Evolutionary conservation across 2,888 invertebrate species (phyloP).

Genomic region (Lycia hirtaria): DNA sequence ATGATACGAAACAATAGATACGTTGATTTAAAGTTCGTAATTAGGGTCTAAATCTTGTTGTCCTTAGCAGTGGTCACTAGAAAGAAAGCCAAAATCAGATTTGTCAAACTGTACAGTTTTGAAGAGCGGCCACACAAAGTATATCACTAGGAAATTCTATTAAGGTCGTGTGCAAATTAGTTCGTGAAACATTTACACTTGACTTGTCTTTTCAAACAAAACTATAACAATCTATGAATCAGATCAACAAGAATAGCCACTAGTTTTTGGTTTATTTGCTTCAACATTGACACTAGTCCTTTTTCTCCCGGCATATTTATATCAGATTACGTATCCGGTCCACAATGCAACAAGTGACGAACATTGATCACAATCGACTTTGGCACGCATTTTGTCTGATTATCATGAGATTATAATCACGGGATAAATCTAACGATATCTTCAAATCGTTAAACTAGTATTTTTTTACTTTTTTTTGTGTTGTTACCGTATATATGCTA

Average conservation of each 20-base stretch:
- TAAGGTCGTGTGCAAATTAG: slow-evolving; percentile 6
- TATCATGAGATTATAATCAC: slow-evolving; percentile 17
- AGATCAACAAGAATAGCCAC: slow-evolving; percentile 48
- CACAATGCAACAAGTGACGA: slow-evolving; percentile 45
- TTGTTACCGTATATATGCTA: too few species aligned
- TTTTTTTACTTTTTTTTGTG: too few species aligned
- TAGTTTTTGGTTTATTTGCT: slow-evolving; percentile 51
- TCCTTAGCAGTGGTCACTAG: neutral
- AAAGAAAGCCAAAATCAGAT: too few species aligned
- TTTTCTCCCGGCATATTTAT: slow-evolving; percentile 64
- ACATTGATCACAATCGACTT: slow-evolving; percentile 60
- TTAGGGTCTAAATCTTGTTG: neutral
- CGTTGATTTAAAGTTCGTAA: neutral
- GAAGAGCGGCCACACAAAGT: too few species aligned
- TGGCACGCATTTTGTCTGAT: slow-evolving; percentile 50
- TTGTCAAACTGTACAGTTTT: too few species aligned
- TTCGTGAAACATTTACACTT: slow-evolving; percentile 12
- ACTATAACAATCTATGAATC: slow-evolving; percentile 5
- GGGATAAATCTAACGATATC: slow-evolving; percentile 22
- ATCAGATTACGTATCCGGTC: slow-evolving; percentile 48
- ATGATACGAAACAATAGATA: too few species aligned
- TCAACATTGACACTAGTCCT: slow-evolving; percentile 74
- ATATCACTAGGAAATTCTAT: slow-evolving; percentile 4
- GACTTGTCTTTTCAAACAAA: slow-evolving; percentile 14
- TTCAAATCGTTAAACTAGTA: neutral